Conservation (phyloP, 64 coral and sea anemone genomes). For the Dendronephthya gigantea region DNA sequence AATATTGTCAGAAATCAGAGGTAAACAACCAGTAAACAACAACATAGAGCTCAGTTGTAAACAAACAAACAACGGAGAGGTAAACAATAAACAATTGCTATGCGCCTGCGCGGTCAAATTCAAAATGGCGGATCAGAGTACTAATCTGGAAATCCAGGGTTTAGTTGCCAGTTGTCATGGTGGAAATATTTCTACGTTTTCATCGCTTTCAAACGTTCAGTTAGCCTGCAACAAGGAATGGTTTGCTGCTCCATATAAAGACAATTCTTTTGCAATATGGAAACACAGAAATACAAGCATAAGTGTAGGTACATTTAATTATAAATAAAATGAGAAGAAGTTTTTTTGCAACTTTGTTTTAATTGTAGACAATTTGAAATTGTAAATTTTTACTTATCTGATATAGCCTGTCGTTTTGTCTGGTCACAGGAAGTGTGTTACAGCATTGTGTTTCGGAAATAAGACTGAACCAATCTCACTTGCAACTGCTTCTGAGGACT, state of each 20-base stretch:
- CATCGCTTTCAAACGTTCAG: constrained; percentile 21
- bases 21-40: not conserved
- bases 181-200: constrained; percentile 27
- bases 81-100: too few relatives aligned
- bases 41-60: not conserved
- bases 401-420: constrained; percentile 56
- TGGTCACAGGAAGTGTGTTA: constrained; percentile 52
- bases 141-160: too few relatives aligned
- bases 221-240: constrained; percentile 35
- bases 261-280: constrained; percentile 55
- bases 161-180: constrained; percentile 44
- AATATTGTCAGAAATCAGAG: not conserved
- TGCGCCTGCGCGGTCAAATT: too few relatives aligned
- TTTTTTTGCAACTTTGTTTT: too few relatives aligned
- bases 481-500: constrained; percentile 74
- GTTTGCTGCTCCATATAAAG: constrained; percentile 40
- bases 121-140: too few relatives aligned
- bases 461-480: constrained; percentile 38
- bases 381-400: too few relatives aligned
- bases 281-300: not conserved
- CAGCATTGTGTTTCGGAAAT: constrained; percentile 68
- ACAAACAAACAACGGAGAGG: too few relatives aligned
- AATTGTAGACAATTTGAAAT: too few relatives aligned
- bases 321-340: too few relatives aligned
- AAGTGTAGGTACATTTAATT: not conserved